These are phyloP conservation scores for Semnopithecus entellus DNA, from an alignment of 2,113 vertebrate species.

Conservation along the genomic window DNA sequence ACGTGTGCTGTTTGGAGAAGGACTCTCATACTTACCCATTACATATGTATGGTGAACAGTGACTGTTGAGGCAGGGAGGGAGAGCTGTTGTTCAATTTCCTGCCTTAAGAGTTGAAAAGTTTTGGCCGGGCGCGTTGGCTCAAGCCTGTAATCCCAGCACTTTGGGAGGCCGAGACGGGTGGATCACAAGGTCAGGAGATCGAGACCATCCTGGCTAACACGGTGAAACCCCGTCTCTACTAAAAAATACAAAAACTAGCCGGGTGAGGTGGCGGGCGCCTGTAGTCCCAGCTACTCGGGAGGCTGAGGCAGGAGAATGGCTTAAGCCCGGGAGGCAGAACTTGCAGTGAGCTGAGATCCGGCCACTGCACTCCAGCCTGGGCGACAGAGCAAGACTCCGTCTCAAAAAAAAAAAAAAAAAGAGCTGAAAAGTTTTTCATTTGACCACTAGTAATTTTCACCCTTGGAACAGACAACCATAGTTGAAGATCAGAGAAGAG, in stretches of 20 bases:
- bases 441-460: neutral
- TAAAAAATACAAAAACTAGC: no score
- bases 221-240: no score
- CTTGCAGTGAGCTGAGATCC: no score
- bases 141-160: no score
- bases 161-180: no score
- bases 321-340: no score
- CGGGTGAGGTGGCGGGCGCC: accelerated
- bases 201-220: no score
- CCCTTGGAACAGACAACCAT: neutral
- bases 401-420: no score
- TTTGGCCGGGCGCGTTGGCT: neutral
- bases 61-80: neutral
- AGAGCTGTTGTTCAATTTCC: neutral
- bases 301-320: no score
- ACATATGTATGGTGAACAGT: neutral
- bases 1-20: neutral
- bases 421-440: neutral
- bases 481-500: neutral
- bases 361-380: no score
- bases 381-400: accelerated
- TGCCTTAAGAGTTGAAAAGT: neutral
- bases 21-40: neutral
- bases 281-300: no score
- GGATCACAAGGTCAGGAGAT: no score